Base-by-base conservation (phyloP, 2,113 vertebrate species). In the Limanda limanda region DNA sequence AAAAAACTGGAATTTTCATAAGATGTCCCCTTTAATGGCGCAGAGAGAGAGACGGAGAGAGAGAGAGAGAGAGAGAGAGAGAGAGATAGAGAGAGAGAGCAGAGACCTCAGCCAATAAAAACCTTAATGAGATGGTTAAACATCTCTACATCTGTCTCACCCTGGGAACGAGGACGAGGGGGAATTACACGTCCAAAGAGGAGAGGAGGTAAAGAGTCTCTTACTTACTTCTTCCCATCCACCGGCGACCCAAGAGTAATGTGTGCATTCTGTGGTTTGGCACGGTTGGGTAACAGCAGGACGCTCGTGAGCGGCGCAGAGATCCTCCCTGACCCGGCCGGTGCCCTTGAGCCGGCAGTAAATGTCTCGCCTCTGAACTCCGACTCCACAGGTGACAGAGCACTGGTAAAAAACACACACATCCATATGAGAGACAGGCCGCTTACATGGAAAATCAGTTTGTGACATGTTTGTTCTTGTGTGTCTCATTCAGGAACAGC, bases 361-460 rank as follows among this genome's bases (percentile, higher is more conserved):
- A 54, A 97, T 57, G 0, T 96, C 94, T 54, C 98, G 94, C 3
- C 79, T 92, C 92, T 97, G 96, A 57, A 93, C 71, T 23, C 97
- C 98, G 0, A 77, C 81, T 18, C 97, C 97, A 66, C 97, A 98
- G 82, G 95, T 96, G 24, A 92, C 94, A 5, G 97, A 98, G 63
- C 98, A 99, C 98, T 98, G 27, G 12, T 2, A 5, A 78, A 76
- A 60, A 76, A 40, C 40, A 27, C 21, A 27, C 21, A 54, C 15
- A 48, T 20, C 10, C 2, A n/a, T 20, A 23, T 72, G 13, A 52
- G 0, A 25, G 35, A 61, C 40, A 25, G 5, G 4, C 15, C 1
- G 59, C 11, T 1, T 1, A 12, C 21, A 54, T 35, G 5, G 14
- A 54, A 63, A 40, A 7, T 24, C 5, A 8, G 5, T 11, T 13